Evolutionary conservation across 1,140 invertebrate species (phyloP).

Genomic region (Semibalanus balanoides): DNA sequence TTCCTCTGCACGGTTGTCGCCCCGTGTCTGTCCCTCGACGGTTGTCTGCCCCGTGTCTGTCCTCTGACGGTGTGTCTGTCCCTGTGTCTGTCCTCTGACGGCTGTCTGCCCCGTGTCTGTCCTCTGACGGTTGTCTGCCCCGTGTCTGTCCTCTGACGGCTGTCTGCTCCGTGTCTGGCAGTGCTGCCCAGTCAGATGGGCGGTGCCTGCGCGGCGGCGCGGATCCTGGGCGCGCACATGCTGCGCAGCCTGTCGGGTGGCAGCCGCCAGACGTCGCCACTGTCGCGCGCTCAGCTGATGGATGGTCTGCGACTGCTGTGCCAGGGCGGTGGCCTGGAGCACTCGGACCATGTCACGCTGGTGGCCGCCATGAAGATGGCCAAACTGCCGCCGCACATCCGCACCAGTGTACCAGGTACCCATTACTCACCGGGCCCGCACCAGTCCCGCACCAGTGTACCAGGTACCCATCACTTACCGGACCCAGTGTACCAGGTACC

Average conservation of each 20-base stretch:
- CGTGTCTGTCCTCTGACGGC: not conserved
- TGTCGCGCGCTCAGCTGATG: conserved; percentile 37
- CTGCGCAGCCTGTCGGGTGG: conserved; percentile 34
- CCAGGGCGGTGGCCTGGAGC: conserved; percentile 39
- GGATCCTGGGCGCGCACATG: conserved; percentile 41
- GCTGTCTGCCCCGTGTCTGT: too few relatives aligned
- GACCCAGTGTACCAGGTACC: too few relatives aligned
- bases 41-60: too few relatives aligned
- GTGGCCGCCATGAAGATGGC: conserved; percentile 50
- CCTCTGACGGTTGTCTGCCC: too few relatives aligned
- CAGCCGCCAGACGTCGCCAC: conserved; percentile 21
- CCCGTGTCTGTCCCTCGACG: too few relatives aligned
- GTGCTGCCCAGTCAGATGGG: conserved; percentile 46
- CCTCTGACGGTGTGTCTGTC: too few relatives aligned
- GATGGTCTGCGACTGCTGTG: conserved; percentile 44
- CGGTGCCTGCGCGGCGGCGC: conserved; percentile 39
- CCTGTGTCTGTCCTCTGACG: too few relatives aligned
- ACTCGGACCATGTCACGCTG: conserved; percentile 43
- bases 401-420: conserved; percentile 28
- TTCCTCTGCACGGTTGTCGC: too few relatives aligned
- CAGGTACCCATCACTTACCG: too few relatives aligned
- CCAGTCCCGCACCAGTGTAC: too few relatives aligned
- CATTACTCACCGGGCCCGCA: too few relatives aligned
- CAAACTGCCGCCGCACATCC: conserved; percentile 42
- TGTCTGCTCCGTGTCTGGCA: conserved; percentile 23